Percentiles rank a stretch among this genome's conserved stretches.
These are phyloP conservation scores for Dermolepida albohirtum DNA, from an alignment of 2,888 invertebrate genomes.

Conservation along the genomic window DNA sequence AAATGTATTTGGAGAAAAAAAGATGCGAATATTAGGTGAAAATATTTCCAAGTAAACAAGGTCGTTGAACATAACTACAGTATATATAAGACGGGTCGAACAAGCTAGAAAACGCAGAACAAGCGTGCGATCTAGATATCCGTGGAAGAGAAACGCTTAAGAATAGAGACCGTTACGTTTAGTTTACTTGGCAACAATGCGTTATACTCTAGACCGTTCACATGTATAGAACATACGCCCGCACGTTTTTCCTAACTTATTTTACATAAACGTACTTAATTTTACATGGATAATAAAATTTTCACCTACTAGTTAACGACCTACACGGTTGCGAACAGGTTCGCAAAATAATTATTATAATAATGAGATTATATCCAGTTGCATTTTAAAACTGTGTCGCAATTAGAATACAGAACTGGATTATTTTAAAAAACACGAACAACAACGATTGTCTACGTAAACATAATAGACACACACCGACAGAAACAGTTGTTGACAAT, in stretches of 20 bases:
- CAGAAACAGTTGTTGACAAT: slow-evolving; percentile 26
- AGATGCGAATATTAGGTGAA: slow-evolving; percentile 31
- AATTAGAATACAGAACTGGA: not conserved
- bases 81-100: slow-evolving; percentile 53
- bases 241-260: slow-evolving; percentile 49
- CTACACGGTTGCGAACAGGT: slow-evolving; percentile 8
- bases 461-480: slow-evolving; percentile 23
- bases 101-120: slow-evolving; percentile 55
- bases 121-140: slow-evolving; percentile 60
- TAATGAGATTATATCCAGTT: not conserved
- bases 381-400: not conserved
- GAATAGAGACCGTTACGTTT: slow-evolving; percentile 49
- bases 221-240: slow-evolving; percentile 60
- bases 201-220: slow-evolving; percentile 61
- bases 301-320: slow-evolving; percentile 6
- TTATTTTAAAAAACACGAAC: slow-evolving; percentile 19
- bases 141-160: slow-evolving; percentile 58
- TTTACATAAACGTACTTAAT: slow-evolving; percentile 30
- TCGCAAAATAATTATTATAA: slow-evolving; percentile 3
- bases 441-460: slow-evolving; percentile 26
- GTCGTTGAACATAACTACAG: slow-evolving; percentile 55
- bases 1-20: slow-evolving; percentile 11
- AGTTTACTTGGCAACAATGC: slow-evolving; percentile 46
- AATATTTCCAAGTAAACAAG: slow-evolving; percentile 48
- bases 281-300: slow-evolving; percentile 21